Conservation (phyloP, 1,140 invertebrate genomes). For the Drosophila serrata region DNA sequence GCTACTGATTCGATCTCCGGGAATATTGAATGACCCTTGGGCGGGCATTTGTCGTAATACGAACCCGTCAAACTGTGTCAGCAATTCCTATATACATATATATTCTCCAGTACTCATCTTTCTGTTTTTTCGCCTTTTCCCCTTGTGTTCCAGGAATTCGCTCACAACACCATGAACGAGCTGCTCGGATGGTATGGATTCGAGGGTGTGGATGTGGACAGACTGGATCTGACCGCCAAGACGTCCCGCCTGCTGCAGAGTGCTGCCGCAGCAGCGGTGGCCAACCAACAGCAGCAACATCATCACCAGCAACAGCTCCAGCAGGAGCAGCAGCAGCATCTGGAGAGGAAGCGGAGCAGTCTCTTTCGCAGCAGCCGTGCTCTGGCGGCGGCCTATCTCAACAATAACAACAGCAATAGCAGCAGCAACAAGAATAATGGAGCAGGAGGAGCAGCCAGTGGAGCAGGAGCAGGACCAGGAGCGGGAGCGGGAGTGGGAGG, state of each 20-base stretch:
- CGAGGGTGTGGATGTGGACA: conserved; percentile 88
- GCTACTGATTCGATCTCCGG: conserved; percentile 16
- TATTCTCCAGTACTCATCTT: neutral
- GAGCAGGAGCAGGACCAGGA: neutral
- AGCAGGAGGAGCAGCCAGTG: conserved; percentile 3
- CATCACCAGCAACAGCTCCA: conserved; percentile 50
- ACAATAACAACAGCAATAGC: conserved; percentile 55
- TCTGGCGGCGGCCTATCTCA: conserved; percentile 52
- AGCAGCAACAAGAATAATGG: conserved; percentile 55
- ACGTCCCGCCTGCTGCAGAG: conserved; percentile 77
- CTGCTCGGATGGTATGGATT: conserved; percentile 95
- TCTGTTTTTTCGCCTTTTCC: conserved; percentile 54
- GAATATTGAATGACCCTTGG: conserved; percentile 12
- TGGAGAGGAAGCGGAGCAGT: conserved; percentile 53
- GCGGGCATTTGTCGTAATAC: conserved; percentile 3
- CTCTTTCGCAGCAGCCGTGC: neutral
- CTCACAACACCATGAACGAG: conserved; percentile 96
- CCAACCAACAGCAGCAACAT: conserved; percentile 67
- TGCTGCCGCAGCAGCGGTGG: conserved; percentile 71
- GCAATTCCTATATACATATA: conserved; percentile 2
- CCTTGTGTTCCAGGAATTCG: conserved; percentile 90
- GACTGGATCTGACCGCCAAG: conserved; percentile 82
- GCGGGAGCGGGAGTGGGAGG: neutral
- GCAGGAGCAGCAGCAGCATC: conserved; percentile 44
- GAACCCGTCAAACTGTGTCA: conserved; percentile 13